Evolutionary conservation across 2,888 invertebrate genomes (phyloP), one percentile per base, ranked within the genome.

Genomic region (Phaonia tiefii): DNA sequence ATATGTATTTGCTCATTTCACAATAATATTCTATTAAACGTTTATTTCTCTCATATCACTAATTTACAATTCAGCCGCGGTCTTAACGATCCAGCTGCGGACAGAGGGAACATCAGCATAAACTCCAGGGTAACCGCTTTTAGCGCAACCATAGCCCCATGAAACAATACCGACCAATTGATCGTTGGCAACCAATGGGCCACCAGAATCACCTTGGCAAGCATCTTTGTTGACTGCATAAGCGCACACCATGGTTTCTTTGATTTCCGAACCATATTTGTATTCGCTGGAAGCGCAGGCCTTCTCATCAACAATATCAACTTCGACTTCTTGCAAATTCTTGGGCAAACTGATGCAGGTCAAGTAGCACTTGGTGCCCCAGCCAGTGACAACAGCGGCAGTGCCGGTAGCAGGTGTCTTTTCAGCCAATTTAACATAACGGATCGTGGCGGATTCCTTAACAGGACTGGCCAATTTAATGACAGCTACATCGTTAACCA

Each of bases 191-290:
- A 88, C 88, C 82, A 90, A 75, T 69, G 91, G 91, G 17, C 91
- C 91, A 80, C 91, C 91, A 1, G 89, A 90, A 76, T 91, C 91
- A 78, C 91, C 90, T 83, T 90, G 89, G 83, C 89, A 90, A 69
- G 89, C 87, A 81, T 90, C 90, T 84, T 88, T 89, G 1, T 85
- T 77, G 39, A 84, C 84, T 44, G 82, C 84, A 42, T 80, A 73
- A 31, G 88, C 90, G 66, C 89, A 90, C 2, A 88, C 80, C 88
- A 89, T 91, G 20, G 86, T 84, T 0, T 85, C 81, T 31, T 56
- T 63, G 4, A 87, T 83, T 44, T 82, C 49, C 1, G 44, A 58
- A 0, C 86, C 87, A n/a, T 89, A 87, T 26, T 86, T 86, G 74
- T 85, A 89, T 7, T 67, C n/a, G 0, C 26, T 26, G 7, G 84